phyloP scores from a whole-genome alignment of 2,113 vertebrate species.

The Zapus hudsonius region DNA sequence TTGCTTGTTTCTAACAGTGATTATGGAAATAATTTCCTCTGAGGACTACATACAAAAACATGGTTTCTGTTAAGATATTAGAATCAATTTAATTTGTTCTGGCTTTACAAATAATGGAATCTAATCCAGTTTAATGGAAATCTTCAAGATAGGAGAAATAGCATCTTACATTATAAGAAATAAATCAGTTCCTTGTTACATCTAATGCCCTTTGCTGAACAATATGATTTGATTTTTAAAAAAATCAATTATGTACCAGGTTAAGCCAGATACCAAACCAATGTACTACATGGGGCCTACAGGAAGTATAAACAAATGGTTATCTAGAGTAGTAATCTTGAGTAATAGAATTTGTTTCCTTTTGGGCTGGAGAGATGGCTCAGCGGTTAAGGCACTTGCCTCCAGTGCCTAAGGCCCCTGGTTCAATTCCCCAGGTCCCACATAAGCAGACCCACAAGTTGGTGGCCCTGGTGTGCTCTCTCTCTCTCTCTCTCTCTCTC shows the following conservation, averaged over 20 bases:
- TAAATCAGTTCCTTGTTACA: not conserved
- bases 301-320: not conserved
- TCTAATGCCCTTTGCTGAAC: not conserved
- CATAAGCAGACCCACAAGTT: too few relatives aligned
- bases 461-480: too few relatives aligned
- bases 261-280: conserved; percentile 21
- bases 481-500: too few relatives aligned
- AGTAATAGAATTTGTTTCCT: conserved; percentile 8
- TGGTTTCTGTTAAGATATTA: not conserved
- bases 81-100: not conserved
- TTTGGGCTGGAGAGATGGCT: too few relatives aligned
- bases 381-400: too few relatives aligned
- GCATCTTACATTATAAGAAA: not conserved
- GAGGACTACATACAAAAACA: conserved; percentile 16
- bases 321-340: not conserved
- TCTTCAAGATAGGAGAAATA: conserved; percentile 12
- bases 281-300: not conserved
- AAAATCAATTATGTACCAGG: not conserved
- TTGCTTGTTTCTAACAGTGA: conserved; percentile 36
- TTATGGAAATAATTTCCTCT: conserved; percentile 24
- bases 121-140: conserved; percentile 27
- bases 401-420: too few relatives aligned
- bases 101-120: conserved; percentile 24
- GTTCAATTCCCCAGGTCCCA: too few relatives aligned
- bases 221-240: conserved; percentile 8